These are phyloP conservation scores for Eremophila alpestris DNA, from an alignment of 2,797 vertebrate genomes.

Conservation along the genomic window DNA sequence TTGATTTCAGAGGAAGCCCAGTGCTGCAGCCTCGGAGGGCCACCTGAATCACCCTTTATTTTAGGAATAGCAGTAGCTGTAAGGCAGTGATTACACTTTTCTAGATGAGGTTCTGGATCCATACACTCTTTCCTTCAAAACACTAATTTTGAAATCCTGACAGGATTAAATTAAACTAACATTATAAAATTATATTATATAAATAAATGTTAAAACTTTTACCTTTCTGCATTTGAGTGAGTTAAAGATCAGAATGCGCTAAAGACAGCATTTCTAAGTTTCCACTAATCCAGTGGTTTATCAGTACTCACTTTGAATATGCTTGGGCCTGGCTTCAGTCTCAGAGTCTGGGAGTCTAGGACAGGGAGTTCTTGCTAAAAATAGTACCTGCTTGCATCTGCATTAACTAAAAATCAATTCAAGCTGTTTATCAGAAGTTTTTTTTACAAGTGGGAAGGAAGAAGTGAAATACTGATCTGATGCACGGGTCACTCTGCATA, in stretches of 20 bases:
- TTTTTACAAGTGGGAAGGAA: not conserved
- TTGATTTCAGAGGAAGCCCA: not conserved
- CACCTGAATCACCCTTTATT: not conserved
- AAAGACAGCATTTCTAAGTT: not conserved
- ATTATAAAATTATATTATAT: not conserved
- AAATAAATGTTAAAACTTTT: not conserved
- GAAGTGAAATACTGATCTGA: not conserved
- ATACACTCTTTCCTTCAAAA: not conserved
- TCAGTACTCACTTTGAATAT: not conserved
- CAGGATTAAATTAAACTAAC: not conserved
- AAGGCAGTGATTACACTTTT: not conserved
- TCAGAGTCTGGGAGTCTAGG: not conserved
- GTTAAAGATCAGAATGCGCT: not conserved
- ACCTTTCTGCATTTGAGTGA: not conserved
- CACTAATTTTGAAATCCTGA: not conserved
- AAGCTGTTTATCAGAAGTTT: constrained; percentile 19
- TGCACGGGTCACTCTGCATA: not conserved
- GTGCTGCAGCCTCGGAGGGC: not conserved
- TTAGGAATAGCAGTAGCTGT: not conserved
- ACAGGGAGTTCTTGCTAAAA: constrained; percentile 31
- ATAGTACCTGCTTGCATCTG: not conserved
- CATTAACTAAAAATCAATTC: constrained; percentile 43
- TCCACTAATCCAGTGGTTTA: not conserved
- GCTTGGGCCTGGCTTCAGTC: not conserved
- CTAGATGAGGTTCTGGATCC: not conserved